Evolutionary conservation across 1,140 invertebrate species (phyloP).

Genomic region (Acromyrmex echinatior): DNA sequence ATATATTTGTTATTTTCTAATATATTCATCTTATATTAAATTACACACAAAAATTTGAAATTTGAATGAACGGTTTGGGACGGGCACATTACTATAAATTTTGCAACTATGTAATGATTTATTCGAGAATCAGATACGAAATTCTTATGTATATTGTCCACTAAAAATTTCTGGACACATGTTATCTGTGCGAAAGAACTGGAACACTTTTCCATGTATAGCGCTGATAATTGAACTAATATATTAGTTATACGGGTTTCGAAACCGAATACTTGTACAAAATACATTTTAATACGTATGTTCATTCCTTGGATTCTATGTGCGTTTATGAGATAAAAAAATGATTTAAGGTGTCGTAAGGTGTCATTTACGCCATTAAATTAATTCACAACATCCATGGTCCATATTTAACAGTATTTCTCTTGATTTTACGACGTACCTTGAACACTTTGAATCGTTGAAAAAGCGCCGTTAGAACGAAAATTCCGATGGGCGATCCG

Average conservation of each 20-base stretch:
- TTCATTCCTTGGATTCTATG: background rate
- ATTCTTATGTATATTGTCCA: too few relatives aligned
- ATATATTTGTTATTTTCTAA: too few relatives aligned
- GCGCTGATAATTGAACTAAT: constrained; percentile 29
- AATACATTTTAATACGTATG: constrained; percentile 15
- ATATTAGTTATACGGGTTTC: background rate
- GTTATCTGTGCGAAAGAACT: background rate
- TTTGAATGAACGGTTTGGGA: too few relatives aligned
- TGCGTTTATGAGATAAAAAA: constrained; percentile 28
- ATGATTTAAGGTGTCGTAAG: constrained; percentile 52
- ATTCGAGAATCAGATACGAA: background rate
- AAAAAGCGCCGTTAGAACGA: background rate
- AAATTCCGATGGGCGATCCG: background rate
- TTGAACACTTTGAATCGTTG: background rate
- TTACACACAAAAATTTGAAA: too few relatives aligned
- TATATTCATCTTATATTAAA: too few relatives aligned
- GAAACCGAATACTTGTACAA: constrained; percentile 30
- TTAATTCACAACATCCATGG: constrained; percentile 49
- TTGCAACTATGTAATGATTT: background rate
- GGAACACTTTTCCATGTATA: background rate
- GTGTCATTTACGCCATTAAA: constrained; percentile 34
- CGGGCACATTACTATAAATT: too few relatives aligned
- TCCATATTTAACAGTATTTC: constrained; percentile 10
- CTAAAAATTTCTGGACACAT: background rate
- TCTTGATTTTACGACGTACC: constrained; percentile 9